Percentiles rank a stretch among this genome's conserved stretches.
phyloP scores from a whole-genome alignment of 2,888 invertebrate genomes.

The Galerucella nymphaeae region DNA sequence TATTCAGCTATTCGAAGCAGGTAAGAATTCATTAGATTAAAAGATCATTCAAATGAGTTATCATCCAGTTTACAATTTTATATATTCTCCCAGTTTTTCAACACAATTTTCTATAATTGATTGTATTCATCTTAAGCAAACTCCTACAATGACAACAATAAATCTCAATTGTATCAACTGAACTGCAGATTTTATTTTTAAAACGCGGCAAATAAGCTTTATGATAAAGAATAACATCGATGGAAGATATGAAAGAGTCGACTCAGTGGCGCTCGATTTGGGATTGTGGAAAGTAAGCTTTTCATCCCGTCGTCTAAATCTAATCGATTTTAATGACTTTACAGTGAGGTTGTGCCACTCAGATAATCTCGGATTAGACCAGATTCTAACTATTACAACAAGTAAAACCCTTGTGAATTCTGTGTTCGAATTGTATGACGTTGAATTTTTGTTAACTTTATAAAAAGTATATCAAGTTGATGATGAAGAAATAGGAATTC shows the following conservation, averaged over 20 bases:
- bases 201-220: conserved; percentile 43
- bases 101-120: neutral
- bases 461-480: neutral
- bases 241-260: conserved; percentile 31
- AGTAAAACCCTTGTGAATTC: conserved; percentile 50
- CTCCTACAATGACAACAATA: neutral
- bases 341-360: conserved; percentile 48
- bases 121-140: neutral
- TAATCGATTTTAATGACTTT: conserved; percentile 53
- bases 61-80: too few species aligned
- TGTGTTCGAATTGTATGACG: conserved; percentile 24
- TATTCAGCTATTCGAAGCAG: too few species aligned
- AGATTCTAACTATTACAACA: conserved; percentile 53
- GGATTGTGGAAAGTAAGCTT: conserved; percentile 38
- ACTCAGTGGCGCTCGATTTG: neutral
- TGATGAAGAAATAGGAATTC: neutral
- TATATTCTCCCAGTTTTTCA: too few species aligned
- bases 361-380: conserved; percentile 53
- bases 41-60: too few species aligned
- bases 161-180: neutral
- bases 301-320: conserved; percentile 48
- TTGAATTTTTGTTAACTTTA: neutral
- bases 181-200: conserved; percentile 19
- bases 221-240: conserved; percentile 43
- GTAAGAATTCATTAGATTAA: too few species aligned